These are phyloP conservation scores for Aplochiton taeniatus DNA, from an alignment of 2,797 vertebrate species.

Conservation along the genomic window DNA sequence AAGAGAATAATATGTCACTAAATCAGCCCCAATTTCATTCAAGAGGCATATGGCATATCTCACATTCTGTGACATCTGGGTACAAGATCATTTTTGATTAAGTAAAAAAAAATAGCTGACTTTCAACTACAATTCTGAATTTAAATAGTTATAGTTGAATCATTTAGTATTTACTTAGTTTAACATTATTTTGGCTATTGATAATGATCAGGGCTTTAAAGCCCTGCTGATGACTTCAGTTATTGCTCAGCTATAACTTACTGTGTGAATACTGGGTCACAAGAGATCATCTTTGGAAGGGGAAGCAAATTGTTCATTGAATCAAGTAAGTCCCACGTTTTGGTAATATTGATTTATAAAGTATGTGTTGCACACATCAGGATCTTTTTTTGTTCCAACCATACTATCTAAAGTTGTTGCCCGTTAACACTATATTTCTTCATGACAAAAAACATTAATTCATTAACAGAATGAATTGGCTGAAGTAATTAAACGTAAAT, in stretches of 20 bases:
- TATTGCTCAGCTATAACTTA: not conserved
- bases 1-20: no score
- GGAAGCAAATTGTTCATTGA: conserved; percentile 39
- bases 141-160: no score
- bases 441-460: no score
- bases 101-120: not conserved
- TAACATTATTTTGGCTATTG: not conserved
- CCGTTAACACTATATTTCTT: no score
- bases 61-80: not conserved
- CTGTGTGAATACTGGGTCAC: conserved; percentile 29
- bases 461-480: no score
- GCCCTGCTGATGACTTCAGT: not conserved
- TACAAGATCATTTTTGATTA: not conserved
- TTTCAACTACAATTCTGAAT: not conserved
- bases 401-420: not conserved
- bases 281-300: conserved; percentile 45
- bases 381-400: no score
- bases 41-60: no score
- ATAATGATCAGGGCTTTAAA: not conserved
- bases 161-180: no score
- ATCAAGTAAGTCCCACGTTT: conserved; percentile 13
- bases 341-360: not conserved
- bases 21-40: no score
- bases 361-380: not conserved
- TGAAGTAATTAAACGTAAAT: no score